Evolutionary conservation across 1,140 invertebrate genomes (phyloP).

Genomic region (Atta colombica): DNA sequence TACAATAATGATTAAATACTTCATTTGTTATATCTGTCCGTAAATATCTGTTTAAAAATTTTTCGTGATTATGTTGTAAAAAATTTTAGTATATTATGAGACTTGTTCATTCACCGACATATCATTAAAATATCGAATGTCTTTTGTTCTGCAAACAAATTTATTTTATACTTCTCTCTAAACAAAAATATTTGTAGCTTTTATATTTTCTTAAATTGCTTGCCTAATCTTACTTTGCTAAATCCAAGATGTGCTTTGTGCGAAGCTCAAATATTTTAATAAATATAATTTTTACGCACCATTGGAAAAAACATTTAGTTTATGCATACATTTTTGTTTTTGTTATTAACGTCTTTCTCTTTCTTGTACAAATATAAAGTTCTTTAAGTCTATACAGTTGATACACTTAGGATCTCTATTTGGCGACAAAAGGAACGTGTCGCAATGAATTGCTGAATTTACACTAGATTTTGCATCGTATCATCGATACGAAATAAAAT

Average conservation of each 20-base stretch:
- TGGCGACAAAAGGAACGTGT: neutral
- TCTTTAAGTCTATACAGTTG: slow-evolving; percentile 12
- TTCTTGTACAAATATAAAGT: slow-evolving; percentile 18
- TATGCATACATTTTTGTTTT: neutral
- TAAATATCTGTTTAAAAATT: slow-evolving; percentile 3
- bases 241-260: neutral
- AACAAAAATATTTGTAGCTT: neutral
- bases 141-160: neutral
- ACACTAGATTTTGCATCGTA: too few relatives aligned
- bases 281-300: neutral
- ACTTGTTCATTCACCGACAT: neutral
- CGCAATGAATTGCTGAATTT: too few relatives aligned
- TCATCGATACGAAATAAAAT: too few relatives aligned
- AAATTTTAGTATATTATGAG: slow-evolving; percentile 27
- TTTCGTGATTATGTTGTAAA: neutral
- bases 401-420: slow-evolving; percentile 15
- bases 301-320: slow-evolving; percentile 1
- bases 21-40: neutral
- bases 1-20: slow-evolving; percentile 6
- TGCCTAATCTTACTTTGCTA: neutral
- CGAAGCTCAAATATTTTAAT: slow-evolving; percentile 15
- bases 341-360: slow-evolving; percentile 1
- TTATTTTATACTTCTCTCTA: neutral
- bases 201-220: slow-evolving; percentile 13
- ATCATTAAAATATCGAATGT: neutral